Evolutionary conservation across 2,797 vertebrate genomes (phyloP), one percentile per base, ranked within the genome.

Genomic region (Dipus sagitta): DNA sequence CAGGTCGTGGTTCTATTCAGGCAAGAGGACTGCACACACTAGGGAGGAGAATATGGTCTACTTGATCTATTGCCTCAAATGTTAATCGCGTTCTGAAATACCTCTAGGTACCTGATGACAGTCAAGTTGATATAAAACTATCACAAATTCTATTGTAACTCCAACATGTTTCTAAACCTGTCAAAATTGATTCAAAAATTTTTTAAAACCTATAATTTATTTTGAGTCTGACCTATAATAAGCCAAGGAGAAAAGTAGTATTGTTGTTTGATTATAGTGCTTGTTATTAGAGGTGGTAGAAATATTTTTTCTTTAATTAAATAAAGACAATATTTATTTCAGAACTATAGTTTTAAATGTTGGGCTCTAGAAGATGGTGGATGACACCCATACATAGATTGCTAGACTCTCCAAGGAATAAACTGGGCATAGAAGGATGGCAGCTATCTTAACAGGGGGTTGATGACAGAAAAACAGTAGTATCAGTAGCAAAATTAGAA

Each of bases 261-360:
- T 71, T 87, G 54, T 71, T 87, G 62, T 70, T 83, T 78, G 60
- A 81, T 78, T 93, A 47, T 67, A 79, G n/a, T 52, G 62, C 11
- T 79, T 86, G 18, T 42, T 54, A 91, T 85, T 92, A 52, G 18
- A 89, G n/a, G 64, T 71, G 88, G 90, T 78, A 64, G 58, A 96
- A 91, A 84, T 34, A 80, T 76, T 32, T 38, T 15, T 78, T 78
- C 20, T 77, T 81, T 79, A 86, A 65, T 58, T 88, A 75, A 90
- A 74, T 60, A 74, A 88, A 28, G 4, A 60, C 84, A 54, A 52
- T 54, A 68, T 32, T 76, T 88, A 82, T 23, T 32, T 83, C 62
- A 93, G 54, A 91, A 93, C 47, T 26, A 0, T 24, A 88, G 13
- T 90, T 90, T 91, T 90, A 47, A 67, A 82, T 68, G 24, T 78